These are phyloP conservation scores for Phoxinus dragarum DNA, from an alignment of 2,797 vertebrate genomes.

Conservation along the genomic window DNA sequence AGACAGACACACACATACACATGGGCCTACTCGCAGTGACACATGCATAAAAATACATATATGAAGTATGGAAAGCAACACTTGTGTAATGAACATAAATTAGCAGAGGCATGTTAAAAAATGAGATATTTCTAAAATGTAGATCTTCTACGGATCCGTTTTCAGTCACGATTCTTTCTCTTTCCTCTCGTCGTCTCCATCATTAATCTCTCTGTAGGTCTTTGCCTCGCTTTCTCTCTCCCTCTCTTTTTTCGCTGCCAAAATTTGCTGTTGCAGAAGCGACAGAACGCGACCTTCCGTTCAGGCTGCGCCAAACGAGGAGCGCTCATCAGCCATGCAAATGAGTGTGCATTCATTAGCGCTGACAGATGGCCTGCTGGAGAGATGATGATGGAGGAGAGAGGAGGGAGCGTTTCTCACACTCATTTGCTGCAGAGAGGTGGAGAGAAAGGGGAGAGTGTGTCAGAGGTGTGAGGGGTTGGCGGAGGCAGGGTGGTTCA, in stretches of 20 bases:
- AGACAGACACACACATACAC: constrained; percentile 47
- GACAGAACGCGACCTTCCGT: constrained; percentile 91
- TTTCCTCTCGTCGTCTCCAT: constrained; percentile 41
- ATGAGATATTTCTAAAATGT: neutral
- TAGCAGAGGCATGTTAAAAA: neutral
- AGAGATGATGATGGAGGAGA: constrained; percentile 89
- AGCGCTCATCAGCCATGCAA: constrained; percentile 94
- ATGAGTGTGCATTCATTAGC: constrained; percentile 95
- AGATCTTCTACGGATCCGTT: constrained; percentile 23
- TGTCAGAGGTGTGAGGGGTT: constrained; percentile 47
- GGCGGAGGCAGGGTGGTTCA: constrained; percentile 45
- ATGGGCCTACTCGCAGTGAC: constrained; percentile 64
- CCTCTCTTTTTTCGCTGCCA: constrained; percentile 61
- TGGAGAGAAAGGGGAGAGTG: constrained; percentile 54
- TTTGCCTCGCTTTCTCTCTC: constrained; percentile 64
- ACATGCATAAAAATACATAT: constrained; percentile 39
- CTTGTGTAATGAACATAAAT: constrained; percentile 29
- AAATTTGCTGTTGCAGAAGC: constrained; percentile 76
- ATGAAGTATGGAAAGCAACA: constrained; percentile 11
- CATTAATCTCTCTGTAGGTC: constrained; percentile 63
- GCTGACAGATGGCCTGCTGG: constrained; percentile 94
- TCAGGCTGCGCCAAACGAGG: constrained; percentile 86
- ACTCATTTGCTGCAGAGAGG: constrained; percentile 53
- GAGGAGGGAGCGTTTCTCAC: constrained; percentile 63
- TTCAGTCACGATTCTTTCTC: constrained; percentile 31